Conservation (phyloP, 2,888 invertebrate genomes). For the Galerucella pusilla region DNA sequence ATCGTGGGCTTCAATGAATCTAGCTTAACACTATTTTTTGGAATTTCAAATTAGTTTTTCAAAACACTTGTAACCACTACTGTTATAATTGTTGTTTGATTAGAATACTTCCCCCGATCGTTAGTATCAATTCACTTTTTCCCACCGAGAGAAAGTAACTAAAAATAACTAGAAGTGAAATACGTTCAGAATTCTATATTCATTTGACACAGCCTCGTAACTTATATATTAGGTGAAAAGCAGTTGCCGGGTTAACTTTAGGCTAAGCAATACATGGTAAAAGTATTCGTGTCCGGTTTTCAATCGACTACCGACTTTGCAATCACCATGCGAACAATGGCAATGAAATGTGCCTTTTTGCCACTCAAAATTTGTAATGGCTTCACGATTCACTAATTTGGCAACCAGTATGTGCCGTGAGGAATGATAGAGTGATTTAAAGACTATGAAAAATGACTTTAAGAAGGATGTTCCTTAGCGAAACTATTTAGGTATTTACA, state of each 20-base stretch:
- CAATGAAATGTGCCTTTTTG: slow-evolving; percentile 51
- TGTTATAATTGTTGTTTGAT: neutral
- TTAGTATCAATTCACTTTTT: too few relatives aligned
- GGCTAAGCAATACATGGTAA: slow-evolving; percentile 48
- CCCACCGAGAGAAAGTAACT: neutral
- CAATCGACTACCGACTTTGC: slow-evolving; percentile 52
- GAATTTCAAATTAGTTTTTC: neutral
- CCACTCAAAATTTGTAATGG: slow-evolving; percentile 52
- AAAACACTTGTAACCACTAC: neutral
- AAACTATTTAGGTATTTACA: neutral
- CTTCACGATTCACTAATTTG: slow-evolving; percentile 45
- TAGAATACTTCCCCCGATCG: too few relatives aligned
- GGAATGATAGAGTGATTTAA: slow-evolving; percentile 15
- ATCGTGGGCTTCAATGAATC: neutral
- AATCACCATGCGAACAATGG: slow-evolving; percentile 51
- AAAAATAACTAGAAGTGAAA: neutral
- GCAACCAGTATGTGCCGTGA: slow-evolving; percentile 35
- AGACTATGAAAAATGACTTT: slow-evolving; percentile 12
- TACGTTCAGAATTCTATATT: neutral
- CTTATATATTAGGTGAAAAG: slow-evolving; percentile 13
- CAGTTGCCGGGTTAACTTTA: slow-evolving; percentile 3
- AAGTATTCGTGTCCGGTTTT: slow-evolving; percentile 55
- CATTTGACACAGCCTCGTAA: neutral
- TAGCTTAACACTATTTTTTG: neutral
- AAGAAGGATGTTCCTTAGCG: neutral